Conservation (phyloP, 2,888 invertebrate species). For the Anodontia alba region DNA sequence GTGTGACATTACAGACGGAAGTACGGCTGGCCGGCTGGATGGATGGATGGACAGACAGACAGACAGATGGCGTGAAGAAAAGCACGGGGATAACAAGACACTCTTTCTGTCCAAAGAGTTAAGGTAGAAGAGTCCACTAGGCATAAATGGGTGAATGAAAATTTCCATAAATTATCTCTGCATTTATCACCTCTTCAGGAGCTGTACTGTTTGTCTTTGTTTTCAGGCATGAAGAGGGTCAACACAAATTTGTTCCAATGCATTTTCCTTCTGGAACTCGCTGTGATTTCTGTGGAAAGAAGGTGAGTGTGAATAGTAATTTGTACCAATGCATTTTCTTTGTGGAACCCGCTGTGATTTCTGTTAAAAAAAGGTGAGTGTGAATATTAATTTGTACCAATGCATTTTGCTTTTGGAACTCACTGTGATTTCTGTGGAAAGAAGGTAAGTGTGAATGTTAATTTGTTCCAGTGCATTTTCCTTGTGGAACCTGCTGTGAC, state of each 20-base stretch:
- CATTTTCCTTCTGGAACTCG: constrained; percentile 95
- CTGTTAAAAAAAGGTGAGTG: constrained; percentile 94
- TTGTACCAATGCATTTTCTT: constrained; percentile 94
- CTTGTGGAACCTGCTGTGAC: too few relatives aligned
- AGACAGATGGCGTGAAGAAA: too few relatives aligned
- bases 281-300: constrained; percentile 97
- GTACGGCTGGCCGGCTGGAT: too few relatives aligned
- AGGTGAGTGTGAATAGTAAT: constrained; percentile 92
- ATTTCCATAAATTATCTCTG: too few relatives aligned
- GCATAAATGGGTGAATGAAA: too few relatives aligned
- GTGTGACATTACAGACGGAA: too few relatives aligned
- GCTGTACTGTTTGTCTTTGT: background rate
- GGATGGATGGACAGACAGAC: too few relatives aligned
- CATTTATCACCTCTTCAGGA: too few relatives aligned
- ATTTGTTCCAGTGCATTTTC: too few relatives aligned
- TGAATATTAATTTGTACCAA: constrained; percentile 91
- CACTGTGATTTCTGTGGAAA: constrained; percentile 97
- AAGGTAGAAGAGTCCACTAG: too few relatives aligned
- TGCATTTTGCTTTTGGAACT: constrained; percentile 95
- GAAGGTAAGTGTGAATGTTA: constrained; percentile 91
- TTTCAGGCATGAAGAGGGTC: constrained; percentile 68
- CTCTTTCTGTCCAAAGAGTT: too few relatives aligned
- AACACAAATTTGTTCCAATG: constrained; percentile 92
- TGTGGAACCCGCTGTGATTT: constrained; percentile 96
- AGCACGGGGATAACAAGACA: too few relatives aligned